These are phyloP conservation scores for Rhineura floridana DNA, from an alignment of 2,113 vertebrate genomes.

Conservation along the genomic window DNA sequence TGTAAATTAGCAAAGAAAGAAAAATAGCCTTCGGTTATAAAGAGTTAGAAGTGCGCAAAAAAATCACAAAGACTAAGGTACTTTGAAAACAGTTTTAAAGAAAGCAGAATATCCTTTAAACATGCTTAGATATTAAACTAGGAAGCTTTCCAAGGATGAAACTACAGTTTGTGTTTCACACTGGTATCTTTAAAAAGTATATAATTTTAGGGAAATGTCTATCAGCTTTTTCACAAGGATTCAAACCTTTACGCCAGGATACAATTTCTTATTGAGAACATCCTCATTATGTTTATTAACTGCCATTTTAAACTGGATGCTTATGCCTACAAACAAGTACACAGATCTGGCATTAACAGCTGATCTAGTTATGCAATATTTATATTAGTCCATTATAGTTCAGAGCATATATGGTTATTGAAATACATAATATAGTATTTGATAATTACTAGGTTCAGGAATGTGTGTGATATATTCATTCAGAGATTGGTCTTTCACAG, in stretches of 20 bases:
- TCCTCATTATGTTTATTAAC: neutral
- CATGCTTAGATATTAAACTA: neutral
- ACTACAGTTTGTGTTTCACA: neutral
- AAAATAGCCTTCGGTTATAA: neutral
- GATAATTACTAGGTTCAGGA: neutral
- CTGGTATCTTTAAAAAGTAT: neutral
- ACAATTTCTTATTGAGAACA: neutral
- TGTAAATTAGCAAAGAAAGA: neutral
- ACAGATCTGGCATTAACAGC: neutral
- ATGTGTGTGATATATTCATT: neutral
- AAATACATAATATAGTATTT: neutral
- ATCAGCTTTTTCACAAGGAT: constrained; percentile 4
- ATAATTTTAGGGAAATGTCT: neutral
- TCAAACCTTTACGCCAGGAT: constrained; percentile 1
- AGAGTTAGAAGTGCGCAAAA: neutral
- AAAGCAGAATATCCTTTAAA: constrained; percentile 4
- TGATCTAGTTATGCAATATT: neutral
- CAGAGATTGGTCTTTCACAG: too few relatives aligned
- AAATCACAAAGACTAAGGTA: neutral
- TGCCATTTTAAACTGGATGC: neutral
- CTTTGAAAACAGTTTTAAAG: neutral
- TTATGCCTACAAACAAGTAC: neutral
- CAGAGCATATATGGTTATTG: neutral
- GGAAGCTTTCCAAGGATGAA: neutral
- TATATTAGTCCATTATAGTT: neutral